Base-by-base conservation (phyloP, 2,888 invertebrate species). In the Erpobdella octoculata region DNA sequence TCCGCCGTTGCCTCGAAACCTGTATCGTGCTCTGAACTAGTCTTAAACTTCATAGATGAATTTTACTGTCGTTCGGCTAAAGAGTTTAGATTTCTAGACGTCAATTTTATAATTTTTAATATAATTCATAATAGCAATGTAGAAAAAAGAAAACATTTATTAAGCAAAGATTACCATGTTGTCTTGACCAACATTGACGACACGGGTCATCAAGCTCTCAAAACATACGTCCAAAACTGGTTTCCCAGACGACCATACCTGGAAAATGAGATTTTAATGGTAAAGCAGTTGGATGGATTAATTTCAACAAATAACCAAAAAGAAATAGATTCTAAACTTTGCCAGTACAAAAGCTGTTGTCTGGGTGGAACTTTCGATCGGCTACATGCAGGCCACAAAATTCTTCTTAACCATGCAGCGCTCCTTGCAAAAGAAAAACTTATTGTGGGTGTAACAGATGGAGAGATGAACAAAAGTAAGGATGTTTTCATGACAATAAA, bases 351-450 rank as follows among this genome's bases (percentile, higher is more conserved):
- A 58, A 89, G 89, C 82, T 91, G 92, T 3, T 92, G 91, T 1
- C 83, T 96, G 0, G 97, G 97, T 1, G 97, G 97, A 0, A 98
- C 98, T 3, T 98, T 98, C 83, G 98, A 98, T 84, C 86, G 92
- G 48, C 85, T 98, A 15, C 98, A 98, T 83, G 87, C 89, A 77
- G 98, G 96, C 0, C 98, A 98, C 83, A 97, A 97, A 83, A 89
- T 94, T 75, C 86, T 98, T 37, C 85, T 98, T 5, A 90, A 90
- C 0, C 90, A 93, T 81, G 93, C 94, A 0, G 88, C 89, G 31
- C 82, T 96, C 18, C 85, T 90, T 68, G 87, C 91, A 36, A 87
- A 87, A n/a, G 88, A 89, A 74, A 88, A 88, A 78, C 85, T 98
- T 28, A 91, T 92, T 36, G 89, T 96, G 71, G 98, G 97, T 38